Evolutionary conservation across 2,797 vertebrate genomes (phyloP), one percentile per base, ranked within the genome.

Genomic region (Clarias fuscus): DNA sequence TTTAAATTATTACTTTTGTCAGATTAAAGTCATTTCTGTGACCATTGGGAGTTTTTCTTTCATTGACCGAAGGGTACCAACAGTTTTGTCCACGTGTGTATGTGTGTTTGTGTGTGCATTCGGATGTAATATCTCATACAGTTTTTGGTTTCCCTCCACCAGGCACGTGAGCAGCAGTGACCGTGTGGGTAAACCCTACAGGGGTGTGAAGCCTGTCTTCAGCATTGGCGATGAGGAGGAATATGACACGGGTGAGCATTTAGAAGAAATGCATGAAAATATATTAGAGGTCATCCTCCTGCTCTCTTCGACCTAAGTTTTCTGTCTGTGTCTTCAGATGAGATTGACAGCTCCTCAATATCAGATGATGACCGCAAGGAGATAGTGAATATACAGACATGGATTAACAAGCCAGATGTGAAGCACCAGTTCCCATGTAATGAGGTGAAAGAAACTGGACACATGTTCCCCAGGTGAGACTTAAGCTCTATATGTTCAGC

Each of bases 111-210:
- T 30, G 80, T 72, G 75, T 58, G n/a, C 22, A 15, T 65, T 37
- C 27, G 68, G 27, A 43, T n/a, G 18, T 1, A 40, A 33, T 58
- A 24, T 75, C 7, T 68, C 8, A 30, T 83, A 3, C 0, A 15
- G 70, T 64, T 22, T 64, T 62, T 8, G 17, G 11, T 68, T 68
- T 73, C 70, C 10, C 24, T 13, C 81, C 90, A 99, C 81, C 90
- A 99, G 98, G 90, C 98, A 99, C 0, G 96, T 99, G 89, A 99
- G 98, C 95, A 99, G 98, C 95, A 99, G 97, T 86, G 98, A 99
- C 93, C 94, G 97, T 65, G 94, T 99, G 7, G 98, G 98, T 78
- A 99, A 98, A 91, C 97, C 98, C 1, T 99, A 99, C 93, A 94
- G 98, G 24, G 98, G 98, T 0, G 98, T 99, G 58, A 99, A 99